Conservation (phyloP, 1,140 invertebrate species). For the Cephus cinctus region DNA sequence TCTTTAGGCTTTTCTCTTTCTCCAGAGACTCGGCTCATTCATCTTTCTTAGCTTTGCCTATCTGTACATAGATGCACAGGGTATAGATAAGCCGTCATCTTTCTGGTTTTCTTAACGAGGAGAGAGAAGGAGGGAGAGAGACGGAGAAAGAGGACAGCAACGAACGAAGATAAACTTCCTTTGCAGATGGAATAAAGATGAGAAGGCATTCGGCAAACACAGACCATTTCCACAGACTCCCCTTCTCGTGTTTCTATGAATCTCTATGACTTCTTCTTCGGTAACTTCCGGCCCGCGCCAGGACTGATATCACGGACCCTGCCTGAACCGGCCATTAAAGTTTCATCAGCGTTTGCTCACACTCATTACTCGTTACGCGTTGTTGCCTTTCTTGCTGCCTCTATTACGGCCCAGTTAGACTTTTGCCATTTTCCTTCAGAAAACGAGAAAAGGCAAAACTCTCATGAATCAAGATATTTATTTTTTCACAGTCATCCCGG, state of each 20-base stretch:
- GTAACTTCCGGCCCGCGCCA: constrained; percentile 23
- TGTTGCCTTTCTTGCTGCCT: neutral
- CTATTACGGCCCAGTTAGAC: too few species aligned
- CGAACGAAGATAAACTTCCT: constrained; percentile 13
- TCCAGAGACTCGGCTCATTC: too few species aligned
- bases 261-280: constrained; percentile 38
- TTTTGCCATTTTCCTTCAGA: too few species aligned
- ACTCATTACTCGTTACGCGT: constrained; percentile 15
- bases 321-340: constrained; percentile 42
- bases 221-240: constrained; percentile 16
- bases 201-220: constrained; percentile 36
- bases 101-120: too few species aligned
- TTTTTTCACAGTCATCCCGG: neutral
- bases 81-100: too few species aligned
- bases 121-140: neutral
- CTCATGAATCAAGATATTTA: too few species aligned
- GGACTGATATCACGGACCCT: constrained; percentile 33
- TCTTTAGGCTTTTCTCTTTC: too few species aligned
- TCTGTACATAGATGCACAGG: too few species aligned
- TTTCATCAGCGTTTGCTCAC: constrained; percentile 28
- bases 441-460: too few species aligned
- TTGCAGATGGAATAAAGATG: constrained; percentile 53
- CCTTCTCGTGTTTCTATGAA: constrained; percentile 9
- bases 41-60: too few species aligned
- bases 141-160: neutral